Evolutionary conservation across 2,113 vertebrate genomes (phyloP).

Genomic region (Elephantulus edwardii): DNA sequence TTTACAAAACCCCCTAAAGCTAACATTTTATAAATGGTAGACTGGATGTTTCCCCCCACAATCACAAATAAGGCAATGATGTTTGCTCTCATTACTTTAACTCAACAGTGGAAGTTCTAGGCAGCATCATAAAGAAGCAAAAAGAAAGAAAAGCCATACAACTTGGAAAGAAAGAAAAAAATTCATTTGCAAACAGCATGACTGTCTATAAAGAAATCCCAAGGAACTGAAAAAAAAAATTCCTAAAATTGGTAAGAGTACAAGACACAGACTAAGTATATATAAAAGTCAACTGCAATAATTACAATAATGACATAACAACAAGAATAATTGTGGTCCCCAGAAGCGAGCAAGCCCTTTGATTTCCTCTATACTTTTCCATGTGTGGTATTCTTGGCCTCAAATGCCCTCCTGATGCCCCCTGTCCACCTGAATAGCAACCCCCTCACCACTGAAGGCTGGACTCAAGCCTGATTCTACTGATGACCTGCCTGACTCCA

Average conservation of each 20-base stretch:
- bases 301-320: background rate
- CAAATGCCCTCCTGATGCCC: background rate
- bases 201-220: too few species aligned
- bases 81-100: background rate
- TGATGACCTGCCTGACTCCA: background rate
- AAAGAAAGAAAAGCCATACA: background rate
- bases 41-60: background rate
- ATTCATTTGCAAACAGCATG: background rate
- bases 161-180: background rate
- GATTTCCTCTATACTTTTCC: background rate
- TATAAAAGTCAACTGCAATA: background rate
- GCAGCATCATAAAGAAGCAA: background rate
- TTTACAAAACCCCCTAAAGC: background rate
- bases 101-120: background rate
- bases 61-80: background rate
- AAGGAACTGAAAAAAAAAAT: too few species aligned
- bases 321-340: background rate
- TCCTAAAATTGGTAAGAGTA: constrained; percentile 6
- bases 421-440: background rate
- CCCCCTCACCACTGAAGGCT: background rate
- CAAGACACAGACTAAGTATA: background rate
- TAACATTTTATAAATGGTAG: background rate
- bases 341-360: background rate
- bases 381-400: background rate
- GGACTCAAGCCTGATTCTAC: background rate